Percentiles rank a stretch among this genome's conserved stretches.
These are phyloP conservation scores for Deroplatys truncata DNA, from an alignment of 2,888 invertebrate genomes.

Conservation along the genomic window DNA sequence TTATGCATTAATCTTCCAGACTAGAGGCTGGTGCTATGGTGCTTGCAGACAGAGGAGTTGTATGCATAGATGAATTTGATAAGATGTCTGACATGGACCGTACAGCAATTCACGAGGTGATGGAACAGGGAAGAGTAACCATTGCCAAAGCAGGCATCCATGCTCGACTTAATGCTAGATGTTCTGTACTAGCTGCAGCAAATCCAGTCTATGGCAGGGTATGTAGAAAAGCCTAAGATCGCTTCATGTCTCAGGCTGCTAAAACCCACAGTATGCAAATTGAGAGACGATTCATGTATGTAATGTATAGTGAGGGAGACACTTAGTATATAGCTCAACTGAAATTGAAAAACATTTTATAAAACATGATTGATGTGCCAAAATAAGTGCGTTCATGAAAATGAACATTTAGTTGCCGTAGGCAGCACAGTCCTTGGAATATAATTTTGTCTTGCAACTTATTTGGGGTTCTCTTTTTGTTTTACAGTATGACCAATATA, in stretches of 20 bases:
- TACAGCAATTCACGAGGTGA: slow-evolving; percentile 98
- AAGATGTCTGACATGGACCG: slow-evolving; percentile 99
- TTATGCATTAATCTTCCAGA: slow-evolving; percentile 42
- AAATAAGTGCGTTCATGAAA: no score
- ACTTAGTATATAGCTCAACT: no score
- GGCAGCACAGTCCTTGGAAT: no score
- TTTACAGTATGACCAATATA: slow-evolving; percentile 92
- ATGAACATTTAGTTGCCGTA: no score
- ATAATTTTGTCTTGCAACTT: no score
- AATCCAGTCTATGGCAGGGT: slow-evolving; percentile 97
- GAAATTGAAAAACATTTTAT: no score
- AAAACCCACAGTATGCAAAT: not conserved
- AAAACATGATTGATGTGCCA: no score
- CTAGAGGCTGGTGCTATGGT: slow-evolving; percentile 99
- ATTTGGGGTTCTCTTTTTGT: not conserved
- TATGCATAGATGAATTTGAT: slow-evolving; percentile 97
- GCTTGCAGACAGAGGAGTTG: slow-evolving; percentile 95
- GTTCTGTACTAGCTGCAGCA: slow-evolving; percentile 97
- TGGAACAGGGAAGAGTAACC: slow-evolving; percentile 97
- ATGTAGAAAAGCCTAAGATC: slow-evolving; percentile 36
- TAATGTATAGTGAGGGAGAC: no score
- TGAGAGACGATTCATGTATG: no score
- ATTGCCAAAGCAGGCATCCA: slow-evolving; percentile 98
- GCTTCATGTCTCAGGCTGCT: not conserved
- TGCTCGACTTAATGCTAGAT: slow-evolving; percentile 93